Evolutionary conservation across 2,113 vertebrate genomes (phyloP).

Genomic region (Pitta sordida): DNA sequence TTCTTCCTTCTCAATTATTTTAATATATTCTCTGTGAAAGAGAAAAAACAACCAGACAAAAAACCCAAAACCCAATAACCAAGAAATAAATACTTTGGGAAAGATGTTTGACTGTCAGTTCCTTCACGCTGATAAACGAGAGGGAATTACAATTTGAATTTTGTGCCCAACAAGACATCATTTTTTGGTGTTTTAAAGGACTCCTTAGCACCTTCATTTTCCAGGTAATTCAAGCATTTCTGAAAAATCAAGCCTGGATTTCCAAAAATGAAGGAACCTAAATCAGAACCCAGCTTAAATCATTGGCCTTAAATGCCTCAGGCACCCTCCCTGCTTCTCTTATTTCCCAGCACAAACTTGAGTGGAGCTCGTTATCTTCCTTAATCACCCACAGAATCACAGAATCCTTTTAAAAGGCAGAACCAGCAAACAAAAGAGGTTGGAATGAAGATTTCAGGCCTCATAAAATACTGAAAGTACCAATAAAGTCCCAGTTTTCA

Average conservation of each 20-base stretch:
- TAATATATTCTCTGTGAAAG: background rate
- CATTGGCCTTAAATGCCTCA: accelerated
- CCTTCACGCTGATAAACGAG: background rate
- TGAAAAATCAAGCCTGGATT: background rate
- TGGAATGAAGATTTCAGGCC: background rate
- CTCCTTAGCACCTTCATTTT: background rate
- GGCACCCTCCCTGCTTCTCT: background rate
- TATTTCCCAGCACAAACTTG: background rate
- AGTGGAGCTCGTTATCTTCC: background rate
- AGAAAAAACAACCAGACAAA: background rate
- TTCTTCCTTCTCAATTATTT: background rate
- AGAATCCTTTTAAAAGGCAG: background rate
- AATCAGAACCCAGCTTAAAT: background rate
- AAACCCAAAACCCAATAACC: too few species aligned
- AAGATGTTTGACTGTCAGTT: background rate
- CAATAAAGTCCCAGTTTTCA: background rate
- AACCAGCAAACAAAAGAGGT: background rate
- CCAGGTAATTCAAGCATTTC: background rate
- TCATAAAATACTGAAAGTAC: background rate
- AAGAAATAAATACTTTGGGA: background rate
- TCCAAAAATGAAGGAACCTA: background rate
- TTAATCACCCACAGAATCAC: background rate
- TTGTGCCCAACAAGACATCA: background rate
- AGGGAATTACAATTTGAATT: background rate
- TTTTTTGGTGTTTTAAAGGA: background rate